These are phyloP conservation scores for Zygaena filipendulae DNA, from an alignment of 2,888 invertebrate genomes.

Conservation along the genomic window DNA sequence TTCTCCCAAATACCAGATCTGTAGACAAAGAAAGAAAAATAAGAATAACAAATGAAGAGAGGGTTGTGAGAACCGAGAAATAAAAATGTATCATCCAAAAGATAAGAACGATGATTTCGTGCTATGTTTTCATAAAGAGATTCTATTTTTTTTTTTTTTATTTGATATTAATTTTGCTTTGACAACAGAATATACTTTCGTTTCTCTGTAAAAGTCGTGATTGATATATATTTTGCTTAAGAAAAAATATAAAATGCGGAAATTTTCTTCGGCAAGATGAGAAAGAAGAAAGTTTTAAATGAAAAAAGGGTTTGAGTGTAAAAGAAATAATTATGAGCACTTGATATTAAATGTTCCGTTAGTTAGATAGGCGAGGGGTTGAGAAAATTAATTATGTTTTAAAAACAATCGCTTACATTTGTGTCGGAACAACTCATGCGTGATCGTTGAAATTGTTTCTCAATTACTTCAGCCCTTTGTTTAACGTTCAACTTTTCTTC, in stretches of 20 bases:
- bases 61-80: too few relatives aligned
- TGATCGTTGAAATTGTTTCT: slow-evolving; percentile 63
- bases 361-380: slow-evolving; percentile 53
- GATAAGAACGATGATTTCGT: too few relatives aligned
- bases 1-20: slow-evolving; percentile 94
- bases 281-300: slow-evolving; percentile 47
- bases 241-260: too few relatives aligned
- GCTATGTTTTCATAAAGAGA: too few relatives aligned
- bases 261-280: too few relatives aligned
- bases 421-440: slow-evolving; percentile 59
- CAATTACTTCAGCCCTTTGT: slow-evolving; percentile 62
- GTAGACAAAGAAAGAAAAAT: slow-evolving; percentile 61
- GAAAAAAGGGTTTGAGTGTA: slow-evolving; percentile 53
- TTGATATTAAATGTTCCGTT: slow-evolving; percentile 68
- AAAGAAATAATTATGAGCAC: slow-evolving; percentile 66
- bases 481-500: slow-evolving; percentile 56
- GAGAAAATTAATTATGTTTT: slow-evolving; percentile 65
- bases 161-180: too few relatives aligned
- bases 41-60: slow-evolving; percentile 43
- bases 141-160: too few relatives aligned
- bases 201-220: too few relatives aligned
- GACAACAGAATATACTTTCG: too few relatives aligned
- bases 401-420: slow-evolving; percentile 66
- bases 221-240: too few relatives aligned
- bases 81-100: too few relatives aligned